Evolutionary conservation across 1,140 invertebrate species (phyloP), one percentile per base, ranked within the genome.

Genomic region (Globodera rostochiensis): DNA sequence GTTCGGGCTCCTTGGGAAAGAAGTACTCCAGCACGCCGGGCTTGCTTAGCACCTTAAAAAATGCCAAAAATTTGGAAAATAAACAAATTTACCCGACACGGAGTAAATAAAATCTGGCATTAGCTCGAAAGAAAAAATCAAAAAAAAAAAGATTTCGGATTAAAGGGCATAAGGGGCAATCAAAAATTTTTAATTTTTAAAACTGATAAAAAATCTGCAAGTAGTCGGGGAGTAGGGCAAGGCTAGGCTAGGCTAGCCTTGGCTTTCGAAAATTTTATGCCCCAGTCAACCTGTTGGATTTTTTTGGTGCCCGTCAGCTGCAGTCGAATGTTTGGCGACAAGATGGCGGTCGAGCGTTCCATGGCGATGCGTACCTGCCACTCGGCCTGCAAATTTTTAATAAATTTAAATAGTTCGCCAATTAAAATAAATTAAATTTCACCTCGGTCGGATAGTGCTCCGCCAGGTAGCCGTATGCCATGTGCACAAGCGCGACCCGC

Each of bases 321-420:
- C 50, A 92, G 92, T 19, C 95, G 94, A 83, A 97, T 95, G 45
- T 95, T 95, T 3, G 97, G 97, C 90, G 95, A 97, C 91, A 98
- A 98, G 83, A 80, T 96, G 8, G 96, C 95, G 64, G 89, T 90
- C 8, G 94, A 96, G 85, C 93, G 92, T 91, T 98, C 96, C 70
- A 98, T 94, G 66, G 94, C 87, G 9, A 96, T 92, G 69, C 96
- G 91, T 0, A 94, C 93, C 79, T 94, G 92, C 96, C 96, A 98
- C 88, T 96, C 70, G 2, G 60, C 53, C 19, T 79, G 74, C 4
- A 36, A 8, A 74, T 36, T 77, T 69, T 64, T 36, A 21, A 9
- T 45, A 11, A 69, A 77, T 25, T 67, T 36, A 36, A 36, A 36
- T 36, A 36, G 2, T 36, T 73, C 66, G 60, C 64, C 66, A 79